Evolutionary conservation across 2,888 invertebrate species (phyloP).

Genomic region (Amorpha juglandis): DNA sequence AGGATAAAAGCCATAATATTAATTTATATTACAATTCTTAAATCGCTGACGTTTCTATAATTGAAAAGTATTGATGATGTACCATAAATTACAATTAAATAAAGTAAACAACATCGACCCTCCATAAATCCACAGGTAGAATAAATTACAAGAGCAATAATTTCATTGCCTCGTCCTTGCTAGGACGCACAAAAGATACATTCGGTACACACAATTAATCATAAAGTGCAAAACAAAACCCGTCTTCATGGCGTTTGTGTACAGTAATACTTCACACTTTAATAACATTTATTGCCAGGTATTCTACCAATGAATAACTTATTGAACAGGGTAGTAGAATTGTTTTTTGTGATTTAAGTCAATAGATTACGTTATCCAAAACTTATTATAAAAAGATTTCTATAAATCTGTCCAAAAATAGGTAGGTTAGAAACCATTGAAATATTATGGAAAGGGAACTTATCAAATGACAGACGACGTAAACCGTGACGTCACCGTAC

Average conservation of each 20-base stretch:
- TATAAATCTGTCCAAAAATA: too few relatives aligned
- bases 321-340: too few relatives aligned
- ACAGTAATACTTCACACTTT: background rate
- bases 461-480: too few relatives aligned
- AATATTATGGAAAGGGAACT: too few relatives aligned
- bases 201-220: conserved; percentile 17
- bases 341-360: too few relatives aligned
- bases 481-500: too few relatives aligned
- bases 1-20: too few relatives aligned
- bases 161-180: background rate
- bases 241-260: background rate
- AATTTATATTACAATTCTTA: too few relatives aligned
- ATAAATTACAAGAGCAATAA: conserved; percentile 6
- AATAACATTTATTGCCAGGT: background rate
- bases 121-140: background rate
- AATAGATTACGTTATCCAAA: too few relatives aligned
- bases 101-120: background rate
- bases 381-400: too few relatives aligned
- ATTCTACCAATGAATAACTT: background rate
- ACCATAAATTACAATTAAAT: background rate
- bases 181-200: background rate
- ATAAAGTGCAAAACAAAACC: conserved; percentile 9
- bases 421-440: too few relatives aligned
- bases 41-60: too few relatives aligned
- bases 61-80: background rate